Conservation (phyloP, 2,113 vertebrate species). For the Phalacrocorax carbo region DNA sequence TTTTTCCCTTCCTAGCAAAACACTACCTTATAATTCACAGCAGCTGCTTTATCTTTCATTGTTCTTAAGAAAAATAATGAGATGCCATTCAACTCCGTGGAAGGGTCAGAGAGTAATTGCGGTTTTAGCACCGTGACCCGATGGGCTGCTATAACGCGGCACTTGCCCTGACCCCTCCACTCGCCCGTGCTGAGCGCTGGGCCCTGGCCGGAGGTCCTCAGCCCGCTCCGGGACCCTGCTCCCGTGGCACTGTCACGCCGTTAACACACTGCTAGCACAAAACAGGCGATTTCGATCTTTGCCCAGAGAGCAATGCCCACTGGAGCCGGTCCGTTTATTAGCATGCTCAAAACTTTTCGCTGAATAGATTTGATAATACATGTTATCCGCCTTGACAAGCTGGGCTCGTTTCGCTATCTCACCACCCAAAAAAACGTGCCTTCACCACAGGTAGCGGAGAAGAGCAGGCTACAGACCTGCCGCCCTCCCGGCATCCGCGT, state of each 20-base stretch:
- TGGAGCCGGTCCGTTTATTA: accelerated
- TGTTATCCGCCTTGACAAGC: accelerated
- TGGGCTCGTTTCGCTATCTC: accelerated
- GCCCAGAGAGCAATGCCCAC: background rate
- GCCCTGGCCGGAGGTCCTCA: accelerated
- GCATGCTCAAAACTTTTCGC: background rate
- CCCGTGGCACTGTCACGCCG: accelerated
- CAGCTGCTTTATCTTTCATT: background rate
- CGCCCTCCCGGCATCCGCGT: too few species aligned
- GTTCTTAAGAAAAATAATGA: background rate
- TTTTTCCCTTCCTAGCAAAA: background rate
- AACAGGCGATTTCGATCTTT: accelerated
- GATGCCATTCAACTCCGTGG: accelerated
- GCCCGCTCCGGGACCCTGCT: background rate
- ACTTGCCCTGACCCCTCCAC: background rate
- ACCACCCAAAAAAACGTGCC: accelerated
- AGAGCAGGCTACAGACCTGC: background rate
- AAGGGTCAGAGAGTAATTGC: accelerated
- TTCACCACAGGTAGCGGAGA: accelerated
- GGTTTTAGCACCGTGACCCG: background rate
- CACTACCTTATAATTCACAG: background rate
- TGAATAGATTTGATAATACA: accelerated
- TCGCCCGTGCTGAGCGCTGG: background rate
- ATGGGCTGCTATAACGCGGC: background rate
- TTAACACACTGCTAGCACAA: accelerated